phyloP scores from a whole-genome alignment of 2,888 invertebrate genomes.

The Sinotaia quadrata region DNA sequence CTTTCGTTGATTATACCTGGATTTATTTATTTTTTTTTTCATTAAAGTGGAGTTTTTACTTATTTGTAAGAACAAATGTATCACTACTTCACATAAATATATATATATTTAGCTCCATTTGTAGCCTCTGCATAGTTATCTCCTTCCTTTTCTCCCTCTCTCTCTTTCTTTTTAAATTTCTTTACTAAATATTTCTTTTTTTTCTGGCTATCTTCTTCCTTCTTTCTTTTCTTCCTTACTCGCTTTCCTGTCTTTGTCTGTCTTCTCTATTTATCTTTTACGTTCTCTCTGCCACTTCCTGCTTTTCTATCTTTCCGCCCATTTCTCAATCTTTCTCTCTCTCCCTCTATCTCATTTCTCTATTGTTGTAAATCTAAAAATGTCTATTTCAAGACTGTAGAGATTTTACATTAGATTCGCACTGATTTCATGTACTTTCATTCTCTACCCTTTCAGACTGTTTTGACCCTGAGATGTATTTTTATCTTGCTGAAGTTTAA shows the following conservation, averaged over 20 bases:
- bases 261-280: neutral
- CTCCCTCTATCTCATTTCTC: neutral
- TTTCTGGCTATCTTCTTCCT: neutral
- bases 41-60: too few species aligned
- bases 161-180: conserved; percentile 8
- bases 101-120: too few species aligned
- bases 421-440: too few species aligned
- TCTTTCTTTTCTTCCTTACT: neutral
- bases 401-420: too few species aligned
- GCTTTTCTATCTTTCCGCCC: neutral
- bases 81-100: too few species aligned
- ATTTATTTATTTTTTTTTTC: neutral
- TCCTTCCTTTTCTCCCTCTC: conserved; percentile 11
- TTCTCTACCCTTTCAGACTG: too few species aligned
- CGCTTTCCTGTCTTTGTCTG: neutral
- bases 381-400: too few species aligned
- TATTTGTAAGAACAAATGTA: too few species aligned
- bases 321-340: conserved; percentile 5
- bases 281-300: neutral
- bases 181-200: neutral
- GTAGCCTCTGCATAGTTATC: neutral
- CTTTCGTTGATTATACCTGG: neutral
- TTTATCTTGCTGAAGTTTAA: too few species aligned
- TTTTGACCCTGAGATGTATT: too few species aligned
- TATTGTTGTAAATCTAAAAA: neutral